Evolutionary conservation across 1,140 invertebrate genomes (phyloP).

Genomic region (Holotrichia oblita): DNA sequence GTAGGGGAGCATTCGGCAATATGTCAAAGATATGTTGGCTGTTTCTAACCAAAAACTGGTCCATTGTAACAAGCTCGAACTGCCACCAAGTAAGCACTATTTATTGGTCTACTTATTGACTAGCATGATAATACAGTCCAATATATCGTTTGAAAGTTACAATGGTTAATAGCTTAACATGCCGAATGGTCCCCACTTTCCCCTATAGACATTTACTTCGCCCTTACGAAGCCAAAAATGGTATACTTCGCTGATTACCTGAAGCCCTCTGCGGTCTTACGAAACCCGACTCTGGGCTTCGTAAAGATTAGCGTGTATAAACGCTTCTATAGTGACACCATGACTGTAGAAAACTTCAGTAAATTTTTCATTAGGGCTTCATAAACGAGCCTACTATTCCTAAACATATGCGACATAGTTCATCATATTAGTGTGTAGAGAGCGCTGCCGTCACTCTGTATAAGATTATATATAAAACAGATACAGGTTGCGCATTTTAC

Average conservation of each 20-base stretch:
- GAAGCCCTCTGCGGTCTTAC: neutral
- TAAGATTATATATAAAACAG: neutral
- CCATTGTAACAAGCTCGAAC: too few relatives aligned
- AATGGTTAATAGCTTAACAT: too few relatives aligned
- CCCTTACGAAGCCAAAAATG: slow-evolving; percentile 5
- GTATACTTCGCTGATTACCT: neutral
- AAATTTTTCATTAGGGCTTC: too few relatives aligned
- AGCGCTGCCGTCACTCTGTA: neutral
- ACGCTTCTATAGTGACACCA: neutral
- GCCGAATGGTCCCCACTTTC: too few relatives aligned
- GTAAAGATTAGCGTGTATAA: slow-evolving; percentile 2
- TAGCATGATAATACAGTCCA: too few relatives aligned
- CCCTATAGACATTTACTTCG: slow-evolving; percentile 4
- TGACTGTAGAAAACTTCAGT: neutral
- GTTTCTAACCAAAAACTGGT: too few relatives aligned
- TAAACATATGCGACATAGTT: neutral
- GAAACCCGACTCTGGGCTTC: neutral
- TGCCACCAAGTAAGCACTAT: too few relatives aligned
- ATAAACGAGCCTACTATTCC: neutral
- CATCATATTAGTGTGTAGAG: slow-evolving; percentile 2
- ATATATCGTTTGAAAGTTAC: too few relatives aligned
- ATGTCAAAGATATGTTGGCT: too few relatives aligned
- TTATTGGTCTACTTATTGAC: too few relatives aligned
- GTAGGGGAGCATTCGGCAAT: too few relatives aligned
- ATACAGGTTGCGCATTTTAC: neutral